Base-by-base conservation (phyloP, 1,140 invertebrate genomes). In the Drosophila ananassae region DNA sequence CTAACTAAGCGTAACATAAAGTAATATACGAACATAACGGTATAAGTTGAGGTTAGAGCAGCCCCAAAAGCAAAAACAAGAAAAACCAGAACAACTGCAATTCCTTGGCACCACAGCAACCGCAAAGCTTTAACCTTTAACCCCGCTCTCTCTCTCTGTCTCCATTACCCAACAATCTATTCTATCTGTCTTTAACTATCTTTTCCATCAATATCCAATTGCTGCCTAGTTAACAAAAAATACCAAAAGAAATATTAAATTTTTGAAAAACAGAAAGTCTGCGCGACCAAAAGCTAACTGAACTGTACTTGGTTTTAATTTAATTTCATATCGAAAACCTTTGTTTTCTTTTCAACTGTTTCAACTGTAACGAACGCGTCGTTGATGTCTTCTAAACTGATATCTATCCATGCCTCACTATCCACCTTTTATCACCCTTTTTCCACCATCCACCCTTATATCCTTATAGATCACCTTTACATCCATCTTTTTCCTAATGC, bases 241-340 rank as follows among this genome's bases (percentile, higher is more conserved):
- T 12, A 10, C 12, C 2, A 37, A 37, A 12, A 32, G 6, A 8
- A 5, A 17, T 13, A 59, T 7, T 21, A 44, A 44, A 8, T 44
- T 17, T 3, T 5, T 17, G 1, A 17, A 47, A 56, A 55, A 34
- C 44, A 53, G 50, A 53, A 71, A 69, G 64, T 69, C 63, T 71
- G 67, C 67, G 67, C 66, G 63, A 54, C 50, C 51, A 62, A 62
- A 37, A 24, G 50, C 51, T 44, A 54, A 62, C 59, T 39, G 39
- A 76, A 71, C 39, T 57, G 66, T 76, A 76, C 60, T 72, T 72
- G 63, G 62, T 83, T 75, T 71, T 60, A 78, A 82, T 85, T 85
- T 87, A 78, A 63, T 85, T 85, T 85, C 51, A 82, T 85, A 87
- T 85, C 81, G 82, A 85, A 87, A 84, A 74, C 39, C 67, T 73